These are phyloP conservation scores for Zophobas morio DNA, from an alignment of 1,140 invertebrate species.

Conservation along the genomic window DNA sequence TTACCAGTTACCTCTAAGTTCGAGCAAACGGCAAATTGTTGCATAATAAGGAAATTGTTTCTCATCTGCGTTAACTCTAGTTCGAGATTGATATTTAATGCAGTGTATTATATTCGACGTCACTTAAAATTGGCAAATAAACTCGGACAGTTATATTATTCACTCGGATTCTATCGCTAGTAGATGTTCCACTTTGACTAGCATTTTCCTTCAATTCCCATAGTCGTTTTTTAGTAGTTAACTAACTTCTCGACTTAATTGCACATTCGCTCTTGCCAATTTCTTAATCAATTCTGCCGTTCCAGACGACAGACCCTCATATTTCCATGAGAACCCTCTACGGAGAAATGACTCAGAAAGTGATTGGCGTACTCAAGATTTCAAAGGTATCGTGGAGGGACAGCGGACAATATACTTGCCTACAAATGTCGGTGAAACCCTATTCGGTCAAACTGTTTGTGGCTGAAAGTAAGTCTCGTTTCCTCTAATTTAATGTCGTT, in stretches of 20 bases:
- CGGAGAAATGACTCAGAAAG: constrained; percentile 56
- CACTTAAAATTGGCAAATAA: neutral
- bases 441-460: constrained; percentile 68
- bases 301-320: constrained; percentile 3
- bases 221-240: too few species aligned
- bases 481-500: constrained; percentile 16
- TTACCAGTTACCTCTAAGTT: neutral
- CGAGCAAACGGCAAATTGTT: constrained; percentile 3
- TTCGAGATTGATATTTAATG: neutral
- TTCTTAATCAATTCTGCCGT: constrained; percentile 26
- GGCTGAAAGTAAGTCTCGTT: constrained; percentile 67
- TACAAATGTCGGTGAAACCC: constrained; percentile 65
- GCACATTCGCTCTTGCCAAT: constrained; percentile 7
- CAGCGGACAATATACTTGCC: constrained; percentile 71
- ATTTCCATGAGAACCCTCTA: constrained; percentile 66
- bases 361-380: constrained; percentile 66
- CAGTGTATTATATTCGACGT: too few species aligned
- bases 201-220: too few species aligned
- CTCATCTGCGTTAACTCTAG: constrained; percentile 3
- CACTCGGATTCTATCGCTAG: too few species aligned
- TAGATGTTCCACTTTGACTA: too few species aligned
- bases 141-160: too few species aligned
- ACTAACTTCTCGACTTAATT: neutral
- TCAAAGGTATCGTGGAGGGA: constrained; percentile 64
- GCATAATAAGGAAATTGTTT: constrained; percentile 19